Percentiles rank a stretch among this genome's conserved stretches.
These are phyloP conservation scores for Ancistrus triradiatus DNA, from an alignment of 2,113 vertebrate genomes.

Conservation along the genomic window DNA sequence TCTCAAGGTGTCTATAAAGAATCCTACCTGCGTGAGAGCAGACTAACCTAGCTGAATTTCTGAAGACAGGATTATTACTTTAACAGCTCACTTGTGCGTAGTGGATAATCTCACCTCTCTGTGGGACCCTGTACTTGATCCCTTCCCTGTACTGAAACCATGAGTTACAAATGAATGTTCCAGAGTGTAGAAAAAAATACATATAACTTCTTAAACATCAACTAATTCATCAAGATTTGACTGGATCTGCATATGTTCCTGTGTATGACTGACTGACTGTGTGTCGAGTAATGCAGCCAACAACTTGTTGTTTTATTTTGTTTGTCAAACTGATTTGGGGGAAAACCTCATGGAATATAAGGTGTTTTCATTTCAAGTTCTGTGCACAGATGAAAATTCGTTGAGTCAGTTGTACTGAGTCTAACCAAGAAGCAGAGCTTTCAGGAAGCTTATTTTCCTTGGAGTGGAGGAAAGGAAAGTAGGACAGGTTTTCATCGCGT, in stretches of 20 bases:
- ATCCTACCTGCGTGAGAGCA: slow-evolving; percentile 17
- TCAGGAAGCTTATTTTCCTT: slow-evolving; percentile 54
- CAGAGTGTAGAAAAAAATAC: no score
- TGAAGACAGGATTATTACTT: slow-evolving; percentile 47
- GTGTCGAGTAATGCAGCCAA: slow-evolving; percentile 32
- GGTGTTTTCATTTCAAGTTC: slow-evolving; percentile 40
- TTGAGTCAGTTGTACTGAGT: slow-evolving; percentile 42
- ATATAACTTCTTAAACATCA: background rate
- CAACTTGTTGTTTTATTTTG: slow-evolving; percentile 31
- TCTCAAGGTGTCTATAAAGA: slow-evolving; percentile 31
- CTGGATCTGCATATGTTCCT: background rate
- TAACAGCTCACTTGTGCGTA: slow-evolving; percentile 50
- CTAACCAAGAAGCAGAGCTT: slow-evolving; percentile 54
- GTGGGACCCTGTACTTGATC: slow-evolving; percentile 8
- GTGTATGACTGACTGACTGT: slow-evolving; percentile 16
- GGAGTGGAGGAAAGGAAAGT: slow-evolving; percentile 47
- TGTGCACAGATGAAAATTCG: slow-evolving; percentile 35
- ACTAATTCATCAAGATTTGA: background rate
- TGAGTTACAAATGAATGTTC: slow-evolving; percentile 1
- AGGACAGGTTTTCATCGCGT: slow-evolving; percentile 43
- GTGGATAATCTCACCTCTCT: slow-evolving; percentile 41
- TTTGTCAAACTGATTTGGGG: slow-evolving; percentile 22
- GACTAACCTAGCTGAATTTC: slow-evolving; percentile 29
- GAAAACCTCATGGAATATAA: background rate
- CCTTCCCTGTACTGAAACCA: slow-evolving; percentile 12